These are phyloP conservation scores for Argya squamiceps DNA, from an alignment of 2,797 vertebrate species.

Conservation along the genomic window DNA sequence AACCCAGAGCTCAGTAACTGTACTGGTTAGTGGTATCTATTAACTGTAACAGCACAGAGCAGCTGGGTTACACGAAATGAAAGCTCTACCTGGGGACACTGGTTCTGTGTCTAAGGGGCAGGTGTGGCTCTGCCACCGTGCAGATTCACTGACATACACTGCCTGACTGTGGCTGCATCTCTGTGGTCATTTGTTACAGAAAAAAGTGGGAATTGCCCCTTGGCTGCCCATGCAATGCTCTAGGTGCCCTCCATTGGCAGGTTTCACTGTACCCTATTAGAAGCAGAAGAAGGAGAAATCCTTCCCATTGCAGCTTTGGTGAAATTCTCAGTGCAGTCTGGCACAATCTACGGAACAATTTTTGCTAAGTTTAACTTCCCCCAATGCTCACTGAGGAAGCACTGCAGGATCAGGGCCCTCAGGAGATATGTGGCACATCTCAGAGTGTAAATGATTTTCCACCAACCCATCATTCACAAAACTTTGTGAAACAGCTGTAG, in stretches of 20 bases:
- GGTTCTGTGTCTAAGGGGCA: not conserved
- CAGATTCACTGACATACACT: not conserved
- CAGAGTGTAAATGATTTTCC: not conserved
- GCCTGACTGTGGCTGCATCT: not conserved
- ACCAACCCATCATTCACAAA: not conserved
- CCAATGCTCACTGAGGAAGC: not conserved
- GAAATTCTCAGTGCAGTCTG: not conserved
- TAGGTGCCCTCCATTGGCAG: not conserved
- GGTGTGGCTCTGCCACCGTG: fast-evolving
- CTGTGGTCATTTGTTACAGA: not conserved
- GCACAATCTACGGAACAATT: not conserved
- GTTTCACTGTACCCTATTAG: not conserved
- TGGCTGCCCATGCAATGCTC: not conserved
- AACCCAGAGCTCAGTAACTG: not conserved
- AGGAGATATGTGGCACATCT: not conserved
- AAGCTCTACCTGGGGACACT: not conserved
- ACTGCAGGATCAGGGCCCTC: not conserved
- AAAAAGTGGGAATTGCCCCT: not conserved
- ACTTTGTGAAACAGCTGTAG: not conserved
- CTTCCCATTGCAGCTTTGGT: not conserved
- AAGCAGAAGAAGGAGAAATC: not conserved
- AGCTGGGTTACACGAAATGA: not conserved
- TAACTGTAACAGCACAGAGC: not conserved
- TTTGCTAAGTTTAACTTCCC: not conserved
- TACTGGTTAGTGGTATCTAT: not conserved